phyloP scores from a whole-genome alignment of 2,113 vertebrate species.

The Cyanocitta stelleri region DNA sequence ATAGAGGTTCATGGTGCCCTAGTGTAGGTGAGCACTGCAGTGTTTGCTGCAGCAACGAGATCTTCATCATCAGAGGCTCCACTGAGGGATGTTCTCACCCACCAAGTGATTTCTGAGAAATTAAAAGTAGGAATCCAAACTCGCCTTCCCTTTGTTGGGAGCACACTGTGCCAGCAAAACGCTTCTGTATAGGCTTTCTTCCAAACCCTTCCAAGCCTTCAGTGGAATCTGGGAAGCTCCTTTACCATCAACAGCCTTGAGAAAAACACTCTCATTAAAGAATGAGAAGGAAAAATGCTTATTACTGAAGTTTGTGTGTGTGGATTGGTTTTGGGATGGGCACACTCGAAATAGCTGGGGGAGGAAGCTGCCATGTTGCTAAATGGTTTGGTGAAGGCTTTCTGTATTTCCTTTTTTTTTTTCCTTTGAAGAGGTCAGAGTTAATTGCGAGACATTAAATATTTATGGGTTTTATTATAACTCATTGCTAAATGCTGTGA shows the following conservation, averaged over 20 bases:
- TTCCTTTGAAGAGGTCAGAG: background rate
- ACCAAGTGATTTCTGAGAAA: background rate
- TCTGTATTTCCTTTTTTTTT: background rate
- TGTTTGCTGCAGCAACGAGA: background rate
- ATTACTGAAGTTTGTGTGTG: background rate
- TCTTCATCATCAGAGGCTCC: background rate
- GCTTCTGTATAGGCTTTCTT: background rate
- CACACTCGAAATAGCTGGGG: background rate
- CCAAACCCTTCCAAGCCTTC: background rate
- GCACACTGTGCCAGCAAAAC: background rate
- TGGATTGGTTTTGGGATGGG: background rate
- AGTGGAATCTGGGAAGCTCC: background rate
- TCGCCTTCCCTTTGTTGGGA: background rate
- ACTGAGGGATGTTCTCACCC: background rate
- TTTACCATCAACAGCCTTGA: background rate
- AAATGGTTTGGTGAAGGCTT: background rate
- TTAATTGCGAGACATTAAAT: constrained; percentile 38
- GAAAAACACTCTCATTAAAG: background rate
- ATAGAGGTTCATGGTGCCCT: background rate
- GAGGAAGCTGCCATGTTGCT: background rate
- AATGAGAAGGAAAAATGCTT: background rate
- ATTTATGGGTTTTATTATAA: constrained; percentile 3
- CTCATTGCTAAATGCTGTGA: background rate
- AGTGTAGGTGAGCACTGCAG: no score
- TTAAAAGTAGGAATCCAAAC: background rate